These are phyloP conservation scores for Clarias macrocephalus DNA, from an alignment of 2,113 vertebrate genomes.

Conservation along the genomic window DNA sequence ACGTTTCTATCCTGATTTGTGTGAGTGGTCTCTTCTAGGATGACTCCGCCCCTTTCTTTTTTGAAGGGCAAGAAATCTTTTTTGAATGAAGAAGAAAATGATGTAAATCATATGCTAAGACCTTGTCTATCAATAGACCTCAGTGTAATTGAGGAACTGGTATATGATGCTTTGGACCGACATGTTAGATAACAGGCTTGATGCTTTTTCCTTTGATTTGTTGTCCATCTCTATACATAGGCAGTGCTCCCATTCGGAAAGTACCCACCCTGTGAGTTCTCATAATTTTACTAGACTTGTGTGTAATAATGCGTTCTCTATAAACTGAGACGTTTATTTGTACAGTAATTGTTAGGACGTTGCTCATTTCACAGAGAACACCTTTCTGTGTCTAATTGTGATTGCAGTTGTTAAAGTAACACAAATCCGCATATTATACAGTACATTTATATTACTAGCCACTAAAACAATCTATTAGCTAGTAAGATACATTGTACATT, in stretches of 20 bases:
- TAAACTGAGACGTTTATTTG: not conserved
- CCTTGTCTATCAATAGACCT: not conserved
- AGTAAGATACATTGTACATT: not conserved
- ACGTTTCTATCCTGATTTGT: not conserved
- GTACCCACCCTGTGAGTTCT: not conserved
- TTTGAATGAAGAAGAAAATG: not conserved
- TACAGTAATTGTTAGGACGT: not conserved
- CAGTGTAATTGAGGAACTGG: not conserved
- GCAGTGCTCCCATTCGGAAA: not conserved
- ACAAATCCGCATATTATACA: not conserved
- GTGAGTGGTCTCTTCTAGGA: constrained; percentile 2
- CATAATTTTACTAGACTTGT: not conserved
- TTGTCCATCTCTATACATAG: not conserved
- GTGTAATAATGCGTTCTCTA: too few species aligned
- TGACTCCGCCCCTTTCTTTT: not conserved
- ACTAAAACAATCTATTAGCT: not conserved
- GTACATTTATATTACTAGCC: not conserved
- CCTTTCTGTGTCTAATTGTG: not conserved
- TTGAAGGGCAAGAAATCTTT: too few species aligned
- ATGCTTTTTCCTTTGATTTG: not conserved
- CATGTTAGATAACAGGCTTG: not conserved
- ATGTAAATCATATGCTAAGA: not conserved
- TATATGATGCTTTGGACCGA: not conserved
- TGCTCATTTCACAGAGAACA: not conserved
- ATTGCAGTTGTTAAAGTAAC: not conserved